Evolutionary conservation across 1,140 invertebrate genomes (phyloP), one percentile per base, ranked within the genome.

Genomic region (Leptinotarsa defecta): DNA sequence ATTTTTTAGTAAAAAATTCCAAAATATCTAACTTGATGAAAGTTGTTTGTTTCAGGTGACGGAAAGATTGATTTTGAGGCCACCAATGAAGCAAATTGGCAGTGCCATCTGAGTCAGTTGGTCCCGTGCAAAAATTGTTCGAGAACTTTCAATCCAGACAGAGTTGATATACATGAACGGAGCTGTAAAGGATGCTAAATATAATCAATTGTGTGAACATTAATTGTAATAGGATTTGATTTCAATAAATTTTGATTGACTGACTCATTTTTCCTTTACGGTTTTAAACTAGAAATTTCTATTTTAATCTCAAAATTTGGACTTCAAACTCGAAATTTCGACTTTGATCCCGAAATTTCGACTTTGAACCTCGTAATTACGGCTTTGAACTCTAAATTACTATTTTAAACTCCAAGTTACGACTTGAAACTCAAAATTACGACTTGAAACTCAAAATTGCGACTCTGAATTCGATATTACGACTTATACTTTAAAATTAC

Each of bases 131-230:
- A 88, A 77, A 87, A 87, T 73, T 94, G 93, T 83, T 88, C 88
- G 20, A 86, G 92, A 62, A 93, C 91, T 24, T 94, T 94, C 81
- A 88, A 89, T 81, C 91, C 93, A 2, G 92, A 94, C 78, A 86
- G 93, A 67, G 86, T 94, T 3, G 83, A 84, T 48, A 84, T 93
- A 22, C 93, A 94, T 79, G 89, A 92, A 83, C 86, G 88, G 67
- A 90, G 88, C 74, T 94, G 93, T 77, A 89, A 89, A 78, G 80
- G 80, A 64, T 74, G 68, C 48, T 78, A 68, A 34, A 70, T 49
- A 5, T 57, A 13, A 17, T n/a, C 52, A n/a, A 4, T n/a, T n/a
- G n/a, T n/a, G 52, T 34, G 34, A 8, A 34, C 34, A 34, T 11
- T 34, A 13, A n/a, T 57, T 57, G 52, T n/a, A n/a, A 57, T 15